Conservation (phyloP, 1,140 invertebrate species). For the Dysdera silvatica region DNA sequence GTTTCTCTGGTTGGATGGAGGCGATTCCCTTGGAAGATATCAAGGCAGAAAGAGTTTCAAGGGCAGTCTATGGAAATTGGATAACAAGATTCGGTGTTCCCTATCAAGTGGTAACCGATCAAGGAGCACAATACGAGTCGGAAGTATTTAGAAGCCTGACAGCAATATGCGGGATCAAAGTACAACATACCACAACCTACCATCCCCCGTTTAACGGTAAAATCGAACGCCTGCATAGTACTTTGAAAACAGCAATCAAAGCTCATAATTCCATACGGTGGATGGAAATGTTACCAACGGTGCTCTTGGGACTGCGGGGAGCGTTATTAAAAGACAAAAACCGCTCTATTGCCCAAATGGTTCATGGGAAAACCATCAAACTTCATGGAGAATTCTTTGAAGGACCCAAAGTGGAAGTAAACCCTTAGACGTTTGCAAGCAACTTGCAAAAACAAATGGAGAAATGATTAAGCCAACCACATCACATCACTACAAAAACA, state of each 20-base stretch:
- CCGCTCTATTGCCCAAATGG: too few relatives aligned
- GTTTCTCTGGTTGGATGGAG: background rate
- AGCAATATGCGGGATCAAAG: background rate
- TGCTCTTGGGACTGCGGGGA: background rate
- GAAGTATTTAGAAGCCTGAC: background rate
- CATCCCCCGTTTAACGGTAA: slow-evolving; percentile 36
- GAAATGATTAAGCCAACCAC: too few relatives aligned
- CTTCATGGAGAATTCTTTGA: too few relatives aligned
- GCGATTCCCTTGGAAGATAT: slow-evolving; percentile 2
- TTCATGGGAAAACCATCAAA: too few relatives aligned
- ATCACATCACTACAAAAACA: too few relatives aligned
- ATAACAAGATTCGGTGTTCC: background rate
- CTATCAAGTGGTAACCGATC: background rate
- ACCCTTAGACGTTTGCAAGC: too few relatives aligned
- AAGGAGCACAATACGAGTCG: background rate
- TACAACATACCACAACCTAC: slow-evolving; percentile 30
- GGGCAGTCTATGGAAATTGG: background rate
- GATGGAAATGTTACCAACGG: background rate
- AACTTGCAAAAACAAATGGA: too few relatives aligned
- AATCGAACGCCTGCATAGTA: slow-evolving; percentile 31
- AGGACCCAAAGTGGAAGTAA: too few relatives aligned
- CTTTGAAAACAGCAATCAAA: slow-evolving; percentile 29
- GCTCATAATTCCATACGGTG: background rate
- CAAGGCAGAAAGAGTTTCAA: background rate
- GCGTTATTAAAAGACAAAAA: too few relatives aligned